Evolutionary conservation across 2,888 invertebrate species (phyloP), one percentile per base, ranked within the genome.

Genomic region (Heterodera filipjevi): DNA sequence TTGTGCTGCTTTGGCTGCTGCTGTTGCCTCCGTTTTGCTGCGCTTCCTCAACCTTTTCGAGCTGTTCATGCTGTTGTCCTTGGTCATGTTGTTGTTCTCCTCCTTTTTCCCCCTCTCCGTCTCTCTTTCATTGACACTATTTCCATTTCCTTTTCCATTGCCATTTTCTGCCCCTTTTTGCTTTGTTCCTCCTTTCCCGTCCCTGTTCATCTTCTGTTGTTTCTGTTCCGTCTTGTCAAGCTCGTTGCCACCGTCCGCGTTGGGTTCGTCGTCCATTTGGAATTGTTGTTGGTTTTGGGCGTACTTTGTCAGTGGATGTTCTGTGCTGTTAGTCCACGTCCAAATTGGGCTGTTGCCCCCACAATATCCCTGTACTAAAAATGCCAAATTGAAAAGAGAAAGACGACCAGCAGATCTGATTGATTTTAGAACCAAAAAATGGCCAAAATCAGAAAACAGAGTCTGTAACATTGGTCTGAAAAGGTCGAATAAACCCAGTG

Each of bases 1-100:
- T 86, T 79, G 85, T 86, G 70, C 39, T 33, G 33, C 68, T 68
- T 68, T 68, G 32, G 22, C 68, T 64, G 16, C 19, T 16, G 27
- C 59, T 8, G 27, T 22, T 59, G 27, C n/a, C 59, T 10, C 8
- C 2, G 59, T 59, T 27, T 22, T 19, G 59, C 59, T 59, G 27
- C 59, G 59, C 22, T 59, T 59, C 27, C 59, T 59, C 59, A n/a
- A 27, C 59, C 22, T 59, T 59, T 59, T 59, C 8, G 59, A 59
- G 27, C 59, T n/a, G 59, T 71, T 71, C 39, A 3, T n/a, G 22
- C 68, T 64, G 12, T 8, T 8, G 6, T 27, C 2, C 10, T 22
- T 59, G 27, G 27, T 22, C 10, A 3, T n/a, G n/a, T 59, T 59
- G 59, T 59, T 59, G 59, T 72, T 73, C 16, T 71, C 30, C 35